Evolutionary conservation across 2,113 vertebrate genomes (phyloP).

Genomic region (Hippocampus barbouri): DNA sequence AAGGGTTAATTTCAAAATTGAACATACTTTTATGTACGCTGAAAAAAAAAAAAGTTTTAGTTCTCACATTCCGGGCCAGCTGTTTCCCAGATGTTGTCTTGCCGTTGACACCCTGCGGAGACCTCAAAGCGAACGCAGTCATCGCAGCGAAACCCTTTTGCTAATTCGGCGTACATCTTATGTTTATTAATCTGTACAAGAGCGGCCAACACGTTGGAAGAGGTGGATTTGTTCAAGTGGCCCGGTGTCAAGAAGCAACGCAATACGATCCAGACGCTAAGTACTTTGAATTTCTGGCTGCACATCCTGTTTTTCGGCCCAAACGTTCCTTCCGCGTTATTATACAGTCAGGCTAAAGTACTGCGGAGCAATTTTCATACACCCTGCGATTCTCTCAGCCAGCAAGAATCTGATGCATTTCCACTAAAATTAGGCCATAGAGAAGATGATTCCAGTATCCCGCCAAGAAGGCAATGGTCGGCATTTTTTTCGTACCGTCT

Average conservation of each 20-base stretch:
- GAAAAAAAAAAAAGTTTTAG: background rate
- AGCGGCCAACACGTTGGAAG: slow-evolving; percentile 6
- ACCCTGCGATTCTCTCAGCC: background rate
- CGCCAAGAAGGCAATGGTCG: background rate
- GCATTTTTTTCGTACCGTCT: no score
- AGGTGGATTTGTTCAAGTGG: slow-evolving; percentile 9
- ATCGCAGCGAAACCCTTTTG: slow-evolving; percentile 27
- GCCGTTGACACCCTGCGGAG: slow-evolving; percentile 35
- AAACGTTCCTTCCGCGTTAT: slow-evolving; percentile 49
- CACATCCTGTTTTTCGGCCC: slow-evolving; percentile 13
- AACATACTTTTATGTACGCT: slow-evolving; percentile 7
- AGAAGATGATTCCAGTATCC: background rate
- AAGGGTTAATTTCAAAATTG: slow-evolving; percentile 3
- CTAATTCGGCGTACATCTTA: slow-evolving; percentile 25
- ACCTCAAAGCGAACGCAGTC: slow-evolving; percentile 46
- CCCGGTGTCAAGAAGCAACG: slow-evolving; percentile 8
- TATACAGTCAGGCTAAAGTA: slow-evolving; percentile 16
- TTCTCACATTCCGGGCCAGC: slow-evolving; percentile 32
- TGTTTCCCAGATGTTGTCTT: slow-evolving; percentile 66
- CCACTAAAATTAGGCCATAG: background rate
- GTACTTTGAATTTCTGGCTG: slow-evolving; percentile 24
- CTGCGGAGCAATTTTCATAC: slow-evolving; percentile 18
- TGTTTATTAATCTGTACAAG: background rate
- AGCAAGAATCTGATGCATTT: slow-evolving; percentile 8
- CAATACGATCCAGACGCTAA: slow-evolving; percentile 12